Evolutionary conservation across 2,113 vertebrate genomes (phyloP).

Genomic region (Grammomys surdaster): DNA sequence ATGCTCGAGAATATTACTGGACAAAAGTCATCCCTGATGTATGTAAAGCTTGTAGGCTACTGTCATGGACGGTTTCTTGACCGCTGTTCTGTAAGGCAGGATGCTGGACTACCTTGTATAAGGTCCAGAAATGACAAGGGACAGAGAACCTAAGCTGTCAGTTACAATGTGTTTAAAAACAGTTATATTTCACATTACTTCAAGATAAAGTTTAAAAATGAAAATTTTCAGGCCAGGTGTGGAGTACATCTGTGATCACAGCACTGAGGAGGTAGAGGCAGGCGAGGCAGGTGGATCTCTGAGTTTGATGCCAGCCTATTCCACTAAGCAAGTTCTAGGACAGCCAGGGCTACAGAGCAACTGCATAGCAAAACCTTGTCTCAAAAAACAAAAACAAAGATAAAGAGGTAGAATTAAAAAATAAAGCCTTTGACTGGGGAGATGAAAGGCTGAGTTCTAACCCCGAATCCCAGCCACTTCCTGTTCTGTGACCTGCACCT

Average conservation of each 20-base stretch:
- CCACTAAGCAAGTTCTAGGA: not conserved
- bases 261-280: not conserved
- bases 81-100: not conserved
- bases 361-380: not conserved
- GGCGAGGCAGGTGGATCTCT: not conserved
- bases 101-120: not conserved
- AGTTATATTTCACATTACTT: not conserved
- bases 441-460: not conserved
- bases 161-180: not conserved
- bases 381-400: not conserved
- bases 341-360: not conserved
- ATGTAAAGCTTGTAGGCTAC: no score
- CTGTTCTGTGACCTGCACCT: not conserved
- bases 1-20: not conserved
- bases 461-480: not conserved
- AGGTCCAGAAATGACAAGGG: not conserved
- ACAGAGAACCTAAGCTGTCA: not conserved
- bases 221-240: not conserved
- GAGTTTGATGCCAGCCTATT: not conserved
- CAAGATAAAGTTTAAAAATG: not conserved
- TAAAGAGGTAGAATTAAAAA: not conserved
- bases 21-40: rapidly evolving
- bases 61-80: not conserved
- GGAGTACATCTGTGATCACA: not conserved
- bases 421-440: not conserved